Evolutionary conservation across 2,888 invertebrate species (phyloP), one percentile per base, ranked within the genome.

Genomic region (Ecliptopera silaceata): DNA sequence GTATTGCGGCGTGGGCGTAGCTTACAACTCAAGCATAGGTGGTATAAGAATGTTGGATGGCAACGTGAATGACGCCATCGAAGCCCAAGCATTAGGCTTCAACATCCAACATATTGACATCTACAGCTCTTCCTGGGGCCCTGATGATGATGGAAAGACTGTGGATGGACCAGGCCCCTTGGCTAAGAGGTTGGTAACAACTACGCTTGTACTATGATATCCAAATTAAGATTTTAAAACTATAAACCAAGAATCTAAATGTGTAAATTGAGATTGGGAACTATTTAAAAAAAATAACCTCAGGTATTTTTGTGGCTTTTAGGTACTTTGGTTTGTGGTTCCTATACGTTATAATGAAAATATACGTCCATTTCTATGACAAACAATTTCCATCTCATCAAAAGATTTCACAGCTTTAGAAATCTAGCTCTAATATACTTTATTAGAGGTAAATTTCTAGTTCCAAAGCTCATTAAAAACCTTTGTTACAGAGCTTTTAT

Each of bases 1-100:
- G 78, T 96, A 95, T 77, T 99, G 99, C 84, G 99, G 99, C 34
- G 98, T 99, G 44, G 99, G 69, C 44, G 96, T 99, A 56, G 99
- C 99, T 29, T 99, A 97, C 91, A 98, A 99, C 88, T 95, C 98
- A 61, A 97, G 96, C 83, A 98, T 99, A 73, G 98, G 98, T 79
- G 98, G 98, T 75, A 97, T 98, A 51, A 94, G 99, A 58, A 99
- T 99, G 98, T 92, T 99, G 82, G 99, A 99, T 86, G 99, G 99
- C 43, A 96, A 97, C 63, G 99, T 99, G 63, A 99, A 97, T 80
- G 98, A 98, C 88, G 97, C 97, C 34, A 98, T 98, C 34, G 98
- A 98, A 89, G 98, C 98, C 2, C 94, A 96, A 78, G 98, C 98
- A 10, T 92, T 98, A 64, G 96, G 97, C 50, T 93, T 98, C 72